Base-by-base conservation (phyloP, 2,888 invertebrate genomes). In the Xylophagus ater region DNA sequence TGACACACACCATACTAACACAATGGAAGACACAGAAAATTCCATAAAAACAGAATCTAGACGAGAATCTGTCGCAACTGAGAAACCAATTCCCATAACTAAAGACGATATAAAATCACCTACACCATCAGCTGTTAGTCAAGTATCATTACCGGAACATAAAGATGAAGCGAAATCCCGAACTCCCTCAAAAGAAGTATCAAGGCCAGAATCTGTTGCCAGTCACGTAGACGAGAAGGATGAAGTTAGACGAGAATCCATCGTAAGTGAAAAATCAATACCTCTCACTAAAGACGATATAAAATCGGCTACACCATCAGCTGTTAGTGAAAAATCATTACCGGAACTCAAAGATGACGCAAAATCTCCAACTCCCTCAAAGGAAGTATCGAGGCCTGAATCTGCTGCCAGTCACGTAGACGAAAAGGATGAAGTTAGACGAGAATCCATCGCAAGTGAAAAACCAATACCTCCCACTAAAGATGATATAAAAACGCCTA, bases 81-180 rank as follows among this genome's bases (percentile, higher is more conserved):
- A 32, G 19, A 32, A 15, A 13, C 7, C 17, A 9, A n/a, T n/a
- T 19, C 18, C 19, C 9, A 8, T 10, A 19, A 12, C 32, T 3
- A 28, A 28, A 13, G 2, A 42, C 9, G 42, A 4, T 31, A 15
- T 1, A 12, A 33, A 37, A 19, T 17, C 24, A 4, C 37, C 36
- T n/a, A 13, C 25, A 13, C 28, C 37, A n/a, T 53, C 53, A 4
- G 49, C 51, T 7, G 46, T 54, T 3, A 55, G 53, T 21, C 45
- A 38, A 4, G 40, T 49, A 5, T n/a, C n/a, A n/a, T n/a, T n/a
- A n/a, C n/a, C n/a, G n/a, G n/a, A n/a, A n/a, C n/a, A n/a, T n/a
- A n/a, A n/a, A n/a, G n/a, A n/a, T n/a, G n/a, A n/a, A n/a, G n/a
- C n/a, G n/a, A n/a, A n/a, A n/a, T n/a, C n/a, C n/a, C n/a, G n/a